These are phyloP conservation scores for Helicolenus hilgendorfi DNA, from an alignment of 2,797 vertebrate species.

Conservation along the genomic window DNA sequence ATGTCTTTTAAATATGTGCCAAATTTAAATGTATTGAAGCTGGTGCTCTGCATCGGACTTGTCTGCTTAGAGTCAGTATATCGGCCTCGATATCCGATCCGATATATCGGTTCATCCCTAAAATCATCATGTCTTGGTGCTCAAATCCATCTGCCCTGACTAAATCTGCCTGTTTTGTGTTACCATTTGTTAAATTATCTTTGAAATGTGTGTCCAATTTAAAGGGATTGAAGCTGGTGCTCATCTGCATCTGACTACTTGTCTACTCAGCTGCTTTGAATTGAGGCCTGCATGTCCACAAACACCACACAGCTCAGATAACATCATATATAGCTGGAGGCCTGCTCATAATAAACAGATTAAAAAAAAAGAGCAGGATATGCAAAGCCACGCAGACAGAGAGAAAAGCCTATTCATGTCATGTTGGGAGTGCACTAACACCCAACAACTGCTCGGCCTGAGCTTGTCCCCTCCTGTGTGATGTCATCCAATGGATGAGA, in stretches of 20 bases:
- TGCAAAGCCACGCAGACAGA: constrained; percentile 65
- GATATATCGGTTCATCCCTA: not conserved
- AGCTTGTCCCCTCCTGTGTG: constrained; percentile 85
- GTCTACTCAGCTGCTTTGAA: constrained; percentile 5
- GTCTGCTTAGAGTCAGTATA: not conserved
- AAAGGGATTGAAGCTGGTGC: not conserved
- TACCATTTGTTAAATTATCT: not conserved
- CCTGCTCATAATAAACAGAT: constrained; percentile 52
- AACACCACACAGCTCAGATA: constrained; percentile 30
- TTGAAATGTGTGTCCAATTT: not conserved
- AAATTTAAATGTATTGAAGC: not conserved
- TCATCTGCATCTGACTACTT: not conserved
- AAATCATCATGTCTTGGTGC: not conserved
- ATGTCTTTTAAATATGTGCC: not conserved
- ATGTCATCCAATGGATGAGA: constrained; percentile 91
- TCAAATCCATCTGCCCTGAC: not conserved
- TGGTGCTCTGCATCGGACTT: not conserved
- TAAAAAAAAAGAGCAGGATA: constrained; percentile 43
- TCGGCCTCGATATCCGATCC: too few relatives aligned
- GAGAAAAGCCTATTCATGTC: constrained; percentile 56
- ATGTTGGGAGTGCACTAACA: constrained; percentile 48
- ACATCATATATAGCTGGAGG: constrained; percentile 33
- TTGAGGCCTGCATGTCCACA: constrained; percentile 4
- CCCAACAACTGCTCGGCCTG: constrained; percentile 76
- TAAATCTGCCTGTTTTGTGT: not conserved